Conservation (phyloP, 2,888 invertebrate species). For the Parochlus steinenii region DNA sequence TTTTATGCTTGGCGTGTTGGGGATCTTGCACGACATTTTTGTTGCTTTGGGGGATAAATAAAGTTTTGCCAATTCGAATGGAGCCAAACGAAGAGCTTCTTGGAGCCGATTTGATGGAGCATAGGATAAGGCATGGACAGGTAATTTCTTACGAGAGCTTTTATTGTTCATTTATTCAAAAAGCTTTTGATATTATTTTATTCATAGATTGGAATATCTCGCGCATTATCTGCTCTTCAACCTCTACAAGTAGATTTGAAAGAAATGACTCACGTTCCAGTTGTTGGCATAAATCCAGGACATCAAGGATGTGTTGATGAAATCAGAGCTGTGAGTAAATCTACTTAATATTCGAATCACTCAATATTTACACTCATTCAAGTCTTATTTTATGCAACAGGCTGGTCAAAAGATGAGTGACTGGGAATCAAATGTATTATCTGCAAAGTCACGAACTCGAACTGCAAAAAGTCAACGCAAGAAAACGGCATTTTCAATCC, state of each 20-base stretch:
- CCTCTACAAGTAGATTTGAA: conserved; percentile 38
- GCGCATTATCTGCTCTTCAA: conserved; percentile 55
- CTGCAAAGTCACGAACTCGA: too few relatives aligned
- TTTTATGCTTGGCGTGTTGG: conserved; percentile 56
- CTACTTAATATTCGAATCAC: background rate
- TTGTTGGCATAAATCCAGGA: conserved; percentile 51
- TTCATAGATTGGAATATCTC: conserved; percentile 40
- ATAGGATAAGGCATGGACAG: conserved; percentile 56
- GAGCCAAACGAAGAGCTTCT: conserved; percentile 67
- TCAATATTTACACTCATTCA: conserved; percentile 2
- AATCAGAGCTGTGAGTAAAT: conserved; percentile 26
- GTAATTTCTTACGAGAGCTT: conserved; percentile 24
- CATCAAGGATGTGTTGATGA: conserved; percentile 35
- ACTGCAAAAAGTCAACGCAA: conserved; percentile 6
- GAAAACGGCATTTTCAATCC: conserved; percentile 3
- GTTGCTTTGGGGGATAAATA: conserved; percentile 63
- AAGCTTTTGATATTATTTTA: conserved; percentile 13
- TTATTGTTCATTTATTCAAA: conserved; percentile 13
- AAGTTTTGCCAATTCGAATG: conserved; percentile 70
- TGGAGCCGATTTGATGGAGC: conserved; percentile 81
- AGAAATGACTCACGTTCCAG: conserved; percentile 23
- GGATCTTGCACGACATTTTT: conserved; percentile 51
- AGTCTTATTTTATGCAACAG: too few relatives aligned
- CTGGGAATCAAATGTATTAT: too few relatives aligned
- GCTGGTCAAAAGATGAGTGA: too few relatives aligned